Evolutionary conservation across 2,113 vertebrate genomes (phyloP), one percentile per base, ranked within the genome.

Genomic region (Hypocryptadius cinnamomeus): DNA sequence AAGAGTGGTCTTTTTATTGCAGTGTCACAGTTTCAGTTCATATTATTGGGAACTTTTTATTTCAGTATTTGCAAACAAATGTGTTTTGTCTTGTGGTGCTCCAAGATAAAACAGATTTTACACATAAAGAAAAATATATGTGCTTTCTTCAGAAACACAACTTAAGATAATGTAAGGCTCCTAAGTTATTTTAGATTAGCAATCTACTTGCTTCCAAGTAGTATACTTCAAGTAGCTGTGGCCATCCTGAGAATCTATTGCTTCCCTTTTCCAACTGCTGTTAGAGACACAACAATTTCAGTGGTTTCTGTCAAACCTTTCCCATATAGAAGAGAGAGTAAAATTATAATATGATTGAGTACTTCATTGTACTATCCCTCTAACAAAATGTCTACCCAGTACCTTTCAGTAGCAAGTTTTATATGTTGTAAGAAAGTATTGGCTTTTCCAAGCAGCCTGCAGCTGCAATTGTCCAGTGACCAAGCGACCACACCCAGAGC

Each of bases 401-500:
- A 45, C 15, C 1, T 61, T 61, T 65, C 54, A 64, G 15, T 25
- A 64, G 3, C 5, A 76, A 50, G 3, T 72, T 50, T 79, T 51
- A 20, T 37, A 22, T 7, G 12, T 50, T 68, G 16, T 47, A 56
- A 65, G n/a, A 59, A 68, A 50, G 2, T 42, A 59, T 35, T 25
- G 18, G 1, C 8, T 56, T 88, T 88, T 79, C 50, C 28, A 83
- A 69, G 27, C 6, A 92, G 4, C 8, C 25, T 33, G n/a, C 4
- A 56, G 4, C 19, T 79, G 59, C 21, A 51, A 7, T 63, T 85
- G 6, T 50, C 51, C 40, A 18, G 17, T 35, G 60, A 14, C 8
- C 6, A 6, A 4, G 9, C 1, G 2, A 13, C 4, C 8, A 18
- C 2, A 63, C 13, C 15, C 8, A 82, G 47, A 84, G 13, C 0